Percentiles rank a stretch among this genome's conserved stretches.
These are phyloP conservation scores for Ennomos quercinarius DNA, from an alignment of 2,888 invertebrate species.

Conservation along the genomic window DNA sequence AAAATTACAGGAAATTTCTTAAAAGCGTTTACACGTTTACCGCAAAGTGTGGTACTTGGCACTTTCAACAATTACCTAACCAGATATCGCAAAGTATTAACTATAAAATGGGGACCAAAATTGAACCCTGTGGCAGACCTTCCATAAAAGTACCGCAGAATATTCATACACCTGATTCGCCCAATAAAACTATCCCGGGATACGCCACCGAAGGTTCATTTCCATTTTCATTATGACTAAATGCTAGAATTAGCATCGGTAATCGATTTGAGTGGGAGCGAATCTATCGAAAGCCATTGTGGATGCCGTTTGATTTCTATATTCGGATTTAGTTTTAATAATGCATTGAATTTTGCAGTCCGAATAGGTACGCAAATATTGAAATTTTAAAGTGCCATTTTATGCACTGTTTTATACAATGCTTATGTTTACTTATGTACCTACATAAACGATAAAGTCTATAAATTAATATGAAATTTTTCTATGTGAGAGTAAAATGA, in stretches of 20 bases:
- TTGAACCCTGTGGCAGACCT: slow-evolving; percentile 39
- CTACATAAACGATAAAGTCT: too few species aligned
- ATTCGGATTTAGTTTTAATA: slow-evolving; percentile 55
- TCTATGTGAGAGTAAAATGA: background rate
- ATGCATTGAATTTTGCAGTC: slow-evolving; percentile 46
- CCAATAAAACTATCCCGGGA: slow-evolving; percentile 58
- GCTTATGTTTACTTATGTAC: background rate
- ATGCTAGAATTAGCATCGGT: slow-evolving; percentile 73
- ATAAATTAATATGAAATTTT: background rate
- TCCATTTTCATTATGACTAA: slow-evolving; percentile 75
- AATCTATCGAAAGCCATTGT: slow-evolving; percentile 66
- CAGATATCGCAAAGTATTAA: slow-evolving; percentile 27
- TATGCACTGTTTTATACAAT: too few species aligned
- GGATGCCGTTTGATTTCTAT: slow-evolving; percentile 66
- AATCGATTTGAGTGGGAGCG: slow-evolving; percentile 60
- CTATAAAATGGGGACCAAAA: slow-evolving; percentile 41
- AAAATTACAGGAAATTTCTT: too few species aligned
- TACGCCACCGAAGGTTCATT: slow-evolving; percentile 62
- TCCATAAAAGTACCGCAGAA: slow-evolving; percentile 37
- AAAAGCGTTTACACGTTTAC: too few species aligned
- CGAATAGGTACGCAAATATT: background rate
- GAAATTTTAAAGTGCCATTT: too few species aligned
- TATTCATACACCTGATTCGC: slow-evolving; percentile 37
- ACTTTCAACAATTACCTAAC: background rate
- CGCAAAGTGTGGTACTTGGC: too few species aligned